Evolutionary conservation across 2,797 vertebrate species (phyloP).

Genomic region (Pagetopsis macropterus): DNA sequence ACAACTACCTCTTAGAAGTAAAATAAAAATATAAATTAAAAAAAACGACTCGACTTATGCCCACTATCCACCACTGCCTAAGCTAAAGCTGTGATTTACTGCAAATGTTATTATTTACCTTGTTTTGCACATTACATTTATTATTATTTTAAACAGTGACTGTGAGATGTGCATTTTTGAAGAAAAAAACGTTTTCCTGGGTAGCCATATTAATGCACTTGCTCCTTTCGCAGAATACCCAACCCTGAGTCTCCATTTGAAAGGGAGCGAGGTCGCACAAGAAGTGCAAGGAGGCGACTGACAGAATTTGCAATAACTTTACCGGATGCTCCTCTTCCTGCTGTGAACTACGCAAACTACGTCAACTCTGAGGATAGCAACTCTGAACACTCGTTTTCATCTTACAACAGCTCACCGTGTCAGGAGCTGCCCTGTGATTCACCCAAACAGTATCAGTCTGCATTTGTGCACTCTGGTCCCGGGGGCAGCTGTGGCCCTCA

Average conservation of each 20-base stretch:
- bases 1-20: no score
- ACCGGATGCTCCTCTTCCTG: constrained; percentile 71
- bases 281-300: constrained; percentile 83
- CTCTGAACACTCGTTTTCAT: constrained; percentile 86
- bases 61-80: no score
- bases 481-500: constrained; percentile 60
- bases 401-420: constrained; percentile 82
- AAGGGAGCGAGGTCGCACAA: constrained; percentile 80
- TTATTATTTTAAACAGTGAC: not conserved
- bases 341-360: constrained; percentile 59
- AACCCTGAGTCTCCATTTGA: constrained; percentile 74
- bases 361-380: constrained; percentile 87
- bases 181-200: not conserved
- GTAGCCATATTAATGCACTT: constrained; percentile 7
- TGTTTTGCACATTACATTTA: not conserved
- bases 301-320: constrained; percentile 81
- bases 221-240: constrained; percentile 79
- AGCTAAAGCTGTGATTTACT: not conserved
- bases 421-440: constrained; percentile 68
- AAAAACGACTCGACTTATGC: no score
- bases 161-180: not conserved
- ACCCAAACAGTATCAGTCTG: constrained; percentile 64
- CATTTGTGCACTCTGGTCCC: constrained; percentile 51
- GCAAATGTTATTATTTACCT: not conserved
- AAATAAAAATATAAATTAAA: no score